Evolutionary conservation across 1,140 invertebrate species (phyloP), one percentile per base, ranked within the genome.

Genomic region (Eciton burchellii): DNA sequence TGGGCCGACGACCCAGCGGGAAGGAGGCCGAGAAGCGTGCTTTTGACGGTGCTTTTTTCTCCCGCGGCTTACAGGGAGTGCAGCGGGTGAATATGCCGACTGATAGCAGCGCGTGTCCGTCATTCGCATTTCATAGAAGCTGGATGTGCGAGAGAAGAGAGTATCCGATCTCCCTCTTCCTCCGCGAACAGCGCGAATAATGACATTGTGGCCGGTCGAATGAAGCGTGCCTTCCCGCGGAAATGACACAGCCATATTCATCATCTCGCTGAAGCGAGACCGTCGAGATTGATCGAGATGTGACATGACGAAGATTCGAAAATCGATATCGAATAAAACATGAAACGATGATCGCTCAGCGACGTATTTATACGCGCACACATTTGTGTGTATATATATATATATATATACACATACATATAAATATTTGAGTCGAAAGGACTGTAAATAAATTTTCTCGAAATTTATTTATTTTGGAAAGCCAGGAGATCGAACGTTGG

Each of bases 51-150:
- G n/a, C 60, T 76, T 76, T 76, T 49, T 35, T 6, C 35, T 35
- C 35, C 60, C 60, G 73, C 59, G 19, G 73, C 59, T 76, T 65
- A 76, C 29, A 76, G 26, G 45, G 45, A 65, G 45, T 76, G 65
- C 65, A 59, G 65, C 60, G 60, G 45, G 65, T 76, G 73, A 76
- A 52, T 76, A 76, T 76, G 59, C 19, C 16, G 71, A 35, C 71
- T 60, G 59, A 76, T 76, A 76, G 73, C 57, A 21, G 16, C 43
- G 54, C 45, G 70, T 76, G 70, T 76, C 45, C 52, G 52, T 76
- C 73, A 43, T 52, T 76, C 45, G 73, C 62, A 76, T 76, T 76
- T 65, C 65, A 52, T 8, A n/a, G 35, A 76, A 76, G 45, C 57
- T 12, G 49, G 57, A 35, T 41, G 12, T 35, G 45, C 19, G 16